Evolutionary conservation across 2,888 invertebrate genomes (phyloP).

Genomic region (Corythucha ciliata): DNA sequence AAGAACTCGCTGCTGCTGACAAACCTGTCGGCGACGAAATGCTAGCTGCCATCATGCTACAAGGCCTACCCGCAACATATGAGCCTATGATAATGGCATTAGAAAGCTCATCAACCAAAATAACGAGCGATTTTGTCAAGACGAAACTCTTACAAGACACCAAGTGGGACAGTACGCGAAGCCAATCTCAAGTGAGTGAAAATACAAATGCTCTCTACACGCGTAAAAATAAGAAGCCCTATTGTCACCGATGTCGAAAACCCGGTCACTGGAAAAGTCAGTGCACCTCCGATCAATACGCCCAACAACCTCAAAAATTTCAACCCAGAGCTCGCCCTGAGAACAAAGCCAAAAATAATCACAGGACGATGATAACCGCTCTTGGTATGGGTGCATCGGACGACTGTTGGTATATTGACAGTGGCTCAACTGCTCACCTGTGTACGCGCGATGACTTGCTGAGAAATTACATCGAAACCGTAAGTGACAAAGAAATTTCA

Average conservation of each 20-base stretch:
- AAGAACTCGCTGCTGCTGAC: neutral
- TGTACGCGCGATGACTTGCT: neutral
- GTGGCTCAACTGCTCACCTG: slow-evolving; percentile 18
- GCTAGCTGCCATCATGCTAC: slow-evolving; percentile 9
- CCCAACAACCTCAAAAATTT: neutral
- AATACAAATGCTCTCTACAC: neutral
- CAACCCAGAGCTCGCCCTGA: no score
- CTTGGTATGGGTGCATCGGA: neutral
- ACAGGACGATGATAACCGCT: neutral
- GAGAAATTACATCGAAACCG: neutral
- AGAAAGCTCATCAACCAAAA: neutral
- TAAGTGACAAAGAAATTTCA: neutral
- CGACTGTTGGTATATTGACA: neutral
- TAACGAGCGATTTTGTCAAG: slow-evolving; percentile 7
- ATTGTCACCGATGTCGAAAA: neutral
- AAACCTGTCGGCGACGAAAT: slow-evolving; percentile 13
- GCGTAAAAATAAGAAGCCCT: slow-evolving; percentile 4
- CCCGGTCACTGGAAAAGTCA: neutral
- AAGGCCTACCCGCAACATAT: neutral
- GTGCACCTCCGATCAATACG: slow-evolving; percentile 16
- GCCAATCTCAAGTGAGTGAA: neutral
- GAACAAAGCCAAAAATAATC: neutral
- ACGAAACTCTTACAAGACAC: slow-evolving; percentile 10
- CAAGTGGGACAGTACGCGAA: no score
- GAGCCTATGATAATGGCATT: slow-evolving; percentile 14